Evolutionary conservation across 2,113 vertebrate genomes (phyloP).

Genomic region (Myiagra hebetior): DNA sequence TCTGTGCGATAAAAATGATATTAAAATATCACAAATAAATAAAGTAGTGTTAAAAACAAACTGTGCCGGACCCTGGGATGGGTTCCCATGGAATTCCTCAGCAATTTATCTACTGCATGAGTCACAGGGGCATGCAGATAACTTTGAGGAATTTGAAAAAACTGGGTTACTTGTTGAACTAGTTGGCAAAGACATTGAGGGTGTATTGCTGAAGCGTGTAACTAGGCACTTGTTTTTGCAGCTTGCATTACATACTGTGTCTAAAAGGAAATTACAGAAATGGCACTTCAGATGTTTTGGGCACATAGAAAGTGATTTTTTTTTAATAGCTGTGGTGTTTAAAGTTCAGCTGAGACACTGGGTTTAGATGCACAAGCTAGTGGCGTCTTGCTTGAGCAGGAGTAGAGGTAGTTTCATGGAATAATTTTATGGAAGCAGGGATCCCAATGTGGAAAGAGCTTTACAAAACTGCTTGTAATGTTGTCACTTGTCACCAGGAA

Average conservation of each 20-base stretch:
- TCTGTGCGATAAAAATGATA: neutral
- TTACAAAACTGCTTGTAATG: neutral
- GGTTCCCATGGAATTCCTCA: neutral
- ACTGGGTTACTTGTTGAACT: neutral
- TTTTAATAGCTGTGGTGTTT: neutral
- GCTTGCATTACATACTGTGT: neutral
- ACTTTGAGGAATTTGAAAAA: neutral
- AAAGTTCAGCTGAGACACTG: neutral
- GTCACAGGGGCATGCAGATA: neutral
- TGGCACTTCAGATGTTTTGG: neutral
- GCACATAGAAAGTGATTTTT: neutral
- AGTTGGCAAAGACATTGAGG: neutral
- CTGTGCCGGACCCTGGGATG: neutral
- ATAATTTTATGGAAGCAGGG: neutral
- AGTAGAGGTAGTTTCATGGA: neutral
- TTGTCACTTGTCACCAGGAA: neutral
- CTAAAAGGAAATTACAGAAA: neutral
- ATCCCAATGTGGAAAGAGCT: neutral
- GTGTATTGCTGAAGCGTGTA: neutral
- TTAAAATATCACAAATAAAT: neutral
- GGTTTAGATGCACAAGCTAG: neutral
- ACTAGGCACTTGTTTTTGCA: neutral
- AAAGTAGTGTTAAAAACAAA: neutral
- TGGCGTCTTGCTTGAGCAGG: neutral
- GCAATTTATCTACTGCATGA: neutral